Conservation (phyloP, 1,140 invertebrate genomes). For the Macrotrachela quadricornifera region DNA sequence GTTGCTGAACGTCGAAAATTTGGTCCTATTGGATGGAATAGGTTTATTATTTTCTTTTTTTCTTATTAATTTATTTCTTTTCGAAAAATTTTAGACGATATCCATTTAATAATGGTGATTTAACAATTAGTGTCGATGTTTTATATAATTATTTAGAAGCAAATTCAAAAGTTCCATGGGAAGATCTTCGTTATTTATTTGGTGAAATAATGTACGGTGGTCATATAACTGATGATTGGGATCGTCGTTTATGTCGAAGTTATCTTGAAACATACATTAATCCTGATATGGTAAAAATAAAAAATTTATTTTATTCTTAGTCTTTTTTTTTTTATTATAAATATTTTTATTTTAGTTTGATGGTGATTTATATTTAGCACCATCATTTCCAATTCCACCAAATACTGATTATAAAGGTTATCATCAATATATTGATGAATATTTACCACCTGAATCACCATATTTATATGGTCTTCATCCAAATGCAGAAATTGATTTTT, state of each 20-base stretch:
- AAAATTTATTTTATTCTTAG: too few relatives aligned
- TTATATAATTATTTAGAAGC: constrained; percentile 81
- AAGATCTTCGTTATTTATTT: constrained; percentile 66
- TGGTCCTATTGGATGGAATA: constrained; percentile 31
- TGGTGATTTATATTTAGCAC: constrained; percentile 67
- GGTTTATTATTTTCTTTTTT: constrained; percentile 15
- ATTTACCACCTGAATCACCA: constrained; percentile 67
- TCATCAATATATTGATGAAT: constrained; percentile 74
- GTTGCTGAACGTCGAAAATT: constrained; percentile 30
- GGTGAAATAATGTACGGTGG: constrained; percentile 96
- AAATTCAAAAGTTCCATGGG: constrained; percentile 37
- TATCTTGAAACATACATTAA: constrained; percentile 81
- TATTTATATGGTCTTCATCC: constrained; percentile 80
- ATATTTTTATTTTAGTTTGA: constrained; percentile 43
- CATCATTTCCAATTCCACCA: constrained; percentile 63
- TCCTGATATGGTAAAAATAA: constrained; percentile 43
- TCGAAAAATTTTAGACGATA: constrained; percentile 37
- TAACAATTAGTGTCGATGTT: constrained; percentile 78
- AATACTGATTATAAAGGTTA: constrained; percentile 75
- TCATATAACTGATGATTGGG: constrained; percentile 92
- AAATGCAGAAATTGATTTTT: constrained; percentile 82
- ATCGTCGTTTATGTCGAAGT: constrained; percentile 61
- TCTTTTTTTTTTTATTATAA: background rate
- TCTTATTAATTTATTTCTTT: background rate
- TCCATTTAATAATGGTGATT: constrained; percentile 60